Percentiles rank a stretch among this genome's conserved stretches.
These are phyloP conservation scores for Spondyliosoma cantharus DNA, from an alignment of 2,797 vertebrate genomes.

Conservation along the genomic window DNA sequence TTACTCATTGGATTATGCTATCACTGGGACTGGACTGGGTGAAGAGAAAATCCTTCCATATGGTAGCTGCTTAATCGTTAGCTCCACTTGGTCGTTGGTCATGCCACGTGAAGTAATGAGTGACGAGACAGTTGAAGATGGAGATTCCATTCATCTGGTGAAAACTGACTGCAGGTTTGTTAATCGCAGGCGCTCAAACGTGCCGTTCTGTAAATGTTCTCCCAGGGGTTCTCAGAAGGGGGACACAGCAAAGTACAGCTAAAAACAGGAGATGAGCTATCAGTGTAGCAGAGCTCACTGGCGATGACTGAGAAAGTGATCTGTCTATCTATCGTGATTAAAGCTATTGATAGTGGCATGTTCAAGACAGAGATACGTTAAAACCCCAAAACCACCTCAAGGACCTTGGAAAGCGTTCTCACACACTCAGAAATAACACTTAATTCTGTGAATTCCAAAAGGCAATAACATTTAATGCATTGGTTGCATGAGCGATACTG, in stretches of 20 bases:
- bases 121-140: no score
- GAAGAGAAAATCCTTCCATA: no score
- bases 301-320: conserved; percentile 37
- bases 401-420: background rate
- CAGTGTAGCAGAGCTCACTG: conserved; percentile 16
- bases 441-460: conserved; percentile 75
- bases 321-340: conserved; percentile 9
- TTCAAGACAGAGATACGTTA: background rate
- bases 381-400: background rate
- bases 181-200: no score
- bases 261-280: conserved; percentile 20
- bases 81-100: no score
- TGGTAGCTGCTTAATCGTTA: no score
- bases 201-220: background rate
- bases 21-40: no score
- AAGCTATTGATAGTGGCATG: conserved; percentile 12
- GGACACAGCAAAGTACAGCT: conserved; percentile 9
- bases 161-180: no score
- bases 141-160: no score
- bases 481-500: conserved; percentile 67
- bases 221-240: background rate
- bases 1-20: no score
- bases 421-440: conserved; percentile 23
- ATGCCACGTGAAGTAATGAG: no score
- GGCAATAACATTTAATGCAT: conserved; percentile 78